Base-by-base conservation (phyloP, 2,888 invertebrate species). In the Drosophila tripunctata region DNA sequence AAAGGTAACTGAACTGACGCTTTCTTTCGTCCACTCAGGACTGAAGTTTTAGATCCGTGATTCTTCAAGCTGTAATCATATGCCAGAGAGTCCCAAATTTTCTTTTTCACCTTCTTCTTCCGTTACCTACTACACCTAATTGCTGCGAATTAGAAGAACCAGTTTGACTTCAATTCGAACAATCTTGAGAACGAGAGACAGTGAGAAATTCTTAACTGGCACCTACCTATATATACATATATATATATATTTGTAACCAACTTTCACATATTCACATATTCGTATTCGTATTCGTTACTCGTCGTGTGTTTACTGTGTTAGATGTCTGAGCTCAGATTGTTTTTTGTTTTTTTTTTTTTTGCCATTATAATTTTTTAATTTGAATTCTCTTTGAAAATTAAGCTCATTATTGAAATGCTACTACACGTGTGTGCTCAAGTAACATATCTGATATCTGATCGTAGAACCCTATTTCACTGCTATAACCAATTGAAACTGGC, bases 71-170 rank as follows among this genome's bases (percentile, higher is more conserved):
- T 22, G 27, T 12, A 44, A 8, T 31, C 2, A 35, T 14, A 27
- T 17, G 30, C 22, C 30, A 44, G 27, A 44, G 27, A 24, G 27
- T 19, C 8, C 17, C 57, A 50, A 63, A 50, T 50, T 52, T 52
- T 21, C 5, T 38, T 30, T 52, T 52, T 21, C 5, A 27, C 22
- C 35, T 27, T 43, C 41, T 19, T 36, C 31, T 50, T 44, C 21
- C 27, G 41, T 56, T 36, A 38, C 31, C 38, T 58, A 51, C n/a
- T n/a, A n/a, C n/a, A n/a, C 44, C 44, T 45, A 58, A 64, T 51
- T 58, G 45, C 51, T 38, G 27, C 22, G 58, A 45, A 41, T 58
- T 52, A 38, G 45, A 64, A 38, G 45, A 64, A 40, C 48, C 63
- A 41, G 58, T 64, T 64, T 63, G 14, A n/a, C 35, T 30, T 8